Base-by-base conservation (phyloP, 2,113 vertebrate genomes). In the western clawed frog (Xenopus tropicalis) region DNA sequence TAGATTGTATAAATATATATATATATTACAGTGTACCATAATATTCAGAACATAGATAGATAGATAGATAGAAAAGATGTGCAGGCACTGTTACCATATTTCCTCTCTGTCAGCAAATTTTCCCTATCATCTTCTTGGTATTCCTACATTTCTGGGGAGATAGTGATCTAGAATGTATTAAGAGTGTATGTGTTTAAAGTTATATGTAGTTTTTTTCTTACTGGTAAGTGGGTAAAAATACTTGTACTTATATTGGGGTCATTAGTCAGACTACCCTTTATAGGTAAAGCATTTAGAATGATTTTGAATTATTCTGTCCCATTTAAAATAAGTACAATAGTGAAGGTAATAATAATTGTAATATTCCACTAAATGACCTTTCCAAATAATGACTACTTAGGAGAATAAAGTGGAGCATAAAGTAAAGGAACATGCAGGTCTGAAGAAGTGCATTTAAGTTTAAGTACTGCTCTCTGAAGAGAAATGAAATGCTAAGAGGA, bases 291-390 rank as follows among this genome's bases (percentile, higher is more conserved):
- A 19, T 10, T 42, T 17, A 64, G 46, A 23, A 23, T 22, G 11
- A 14, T 48, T 66, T 66, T 4, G 48, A 66, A 22, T 66, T 21
- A 24, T n/a, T 25, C 11, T 8, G 11, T 67, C 23, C 9, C 52
- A 46, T 44, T 52, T 52, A 6, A 67, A 67, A 67, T 67, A 52
- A 63, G 46, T 14, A 67, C 22, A 52, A 46, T n/a, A 21, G 51
- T 52, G 12, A 37, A 37, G 29, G 10, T 37, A 37, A 37, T 37
- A 37, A 37, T 37, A 7, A 11, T 10, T 52, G 46, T 52, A 67
- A 67, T 67, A 52, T 52, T 17, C 65, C 65, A 67, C 61, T 63
- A 37, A 63, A 29, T 37, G 61, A 67, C 65, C 68, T 58, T 70
- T 70, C 52, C 11, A 58, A 58, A 46, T 24, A 54, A 59, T 44